Base-by-base conservation (phyloP, 2,888 invertebrate species). In the Melipona bicolor region DNA sequence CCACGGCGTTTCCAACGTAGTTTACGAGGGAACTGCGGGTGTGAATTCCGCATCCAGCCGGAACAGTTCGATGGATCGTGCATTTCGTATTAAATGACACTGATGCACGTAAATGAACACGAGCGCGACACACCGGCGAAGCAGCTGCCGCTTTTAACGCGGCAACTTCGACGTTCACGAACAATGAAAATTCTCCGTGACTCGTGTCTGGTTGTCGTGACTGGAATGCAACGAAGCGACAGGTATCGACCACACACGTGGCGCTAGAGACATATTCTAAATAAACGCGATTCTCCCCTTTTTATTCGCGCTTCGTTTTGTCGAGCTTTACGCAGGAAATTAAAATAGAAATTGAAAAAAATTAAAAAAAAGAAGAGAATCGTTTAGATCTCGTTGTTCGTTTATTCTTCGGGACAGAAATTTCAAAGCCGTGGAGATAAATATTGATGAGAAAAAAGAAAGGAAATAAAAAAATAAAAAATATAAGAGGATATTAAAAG, bases 151-250 rank as follows among this genome's bases (percentile, higher is more conserved):
- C 61, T 75, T 74, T 84, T 81, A 78, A 70, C 72, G 4, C 67
- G n/a, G 4, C 50, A 78, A 72, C 85, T 74, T 79, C 15, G 43
- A 67, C n/a, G 71, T 78, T 52, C 52, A 17, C 9, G 27, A 43
- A 73, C 70, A 54, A 82, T 81, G 72, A 77, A 78, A 82, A 79
- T 82, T 85, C 82, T 75, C 43, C 32, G 54, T 71, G 69, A 78
- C 84, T 61, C 32, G 54, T 56, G 69, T 81, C 81, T 61, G 36
- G 32, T 50, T 52, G n/a, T 52, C 65, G 77, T 76, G 75, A 64
- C 6, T 64, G 52, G 75, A 84, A 84, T 84, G 72, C 67, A 72
- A 56, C 56, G 56, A 59, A n/a, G 52, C 61, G 68, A 72, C 78
- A 61, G 50, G 36, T 65, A 78, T 82, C 71, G 73, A 56, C 36